Percentiles rank a stretch among this genome's conserved stretches.
These are phyloP conservation scores for Alethe castanea DNA, from an alignment of 2,113 vertebrate species.

Conservation along the genomic window DNA sequence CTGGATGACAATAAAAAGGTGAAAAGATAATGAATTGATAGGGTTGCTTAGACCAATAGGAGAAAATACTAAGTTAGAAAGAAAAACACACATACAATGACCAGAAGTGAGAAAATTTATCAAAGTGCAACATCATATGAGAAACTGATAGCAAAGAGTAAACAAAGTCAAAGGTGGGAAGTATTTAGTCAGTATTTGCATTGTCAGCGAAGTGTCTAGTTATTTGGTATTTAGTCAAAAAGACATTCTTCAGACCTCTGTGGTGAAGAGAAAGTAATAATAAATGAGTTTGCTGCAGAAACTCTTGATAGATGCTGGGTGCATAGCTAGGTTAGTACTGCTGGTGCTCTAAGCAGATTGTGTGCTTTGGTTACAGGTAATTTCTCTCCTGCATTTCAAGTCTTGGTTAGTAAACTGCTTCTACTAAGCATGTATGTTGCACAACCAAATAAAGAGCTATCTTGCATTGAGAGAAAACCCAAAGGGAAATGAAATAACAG, in stretches of 20 bases:
- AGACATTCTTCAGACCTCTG: background rate
- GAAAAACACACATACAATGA: background rate
- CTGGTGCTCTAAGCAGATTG: background rate
- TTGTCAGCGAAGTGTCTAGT: background rate
- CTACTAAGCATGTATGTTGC: background rate
- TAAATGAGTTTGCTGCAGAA: background rate
- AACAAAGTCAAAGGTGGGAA: background rate
- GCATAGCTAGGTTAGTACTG: background rate
- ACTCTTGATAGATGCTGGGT: background rate
- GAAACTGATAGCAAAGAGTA: background rate
- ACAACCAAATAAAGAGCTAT: background rate
- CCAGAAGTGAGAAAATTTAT: background rate
- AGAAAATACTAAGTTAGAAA: background rate
- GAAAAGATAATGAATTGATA: background rate
- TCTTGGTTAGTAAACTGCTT: background rate
- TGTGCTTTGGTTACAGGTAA: background rate
- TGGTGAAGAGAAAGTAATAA: background rate
- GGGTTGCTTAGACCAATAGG: background rate
- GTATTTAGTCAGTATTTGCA: background rate
- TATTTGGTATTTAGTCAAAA: background rate
- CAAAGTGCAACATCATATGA: background rate
- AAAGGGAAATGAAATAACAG: background rate
- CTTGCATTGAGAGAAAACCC: background rate
- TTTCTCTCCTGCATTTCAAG: background rate
- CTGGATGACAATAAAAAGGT: background rate